Conservation (phyloP, 2,113 vertebrate species). For the Haemorhous mexicanus region DNA sequence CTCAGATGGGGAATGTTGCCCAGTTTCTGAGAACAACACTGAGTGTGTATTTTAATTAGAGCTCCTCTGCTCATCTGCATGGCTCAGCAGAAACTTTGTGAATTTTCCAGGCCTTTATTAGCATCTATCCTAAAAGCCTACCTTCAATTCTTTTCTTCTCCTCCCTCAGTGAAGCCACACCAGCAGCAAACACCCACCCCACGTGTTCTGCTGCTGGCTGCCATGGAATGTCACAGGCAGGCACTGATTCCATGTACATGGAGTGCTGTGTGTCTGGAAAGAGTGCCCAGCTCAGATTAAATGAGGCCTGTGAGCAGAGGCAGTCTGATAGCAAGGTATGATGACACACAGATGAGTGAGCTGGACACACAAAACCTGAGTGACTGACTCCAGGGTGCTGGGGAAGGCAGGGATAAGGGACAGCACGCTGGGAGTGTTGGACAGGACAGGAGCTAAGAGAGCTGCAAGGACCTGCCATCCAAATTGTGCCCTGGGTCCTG, state of each 20-base stretch:
- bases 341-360: neutral
- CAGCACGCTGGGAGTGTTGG: fast-evolving
- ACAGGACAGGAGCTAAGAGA: neutral
- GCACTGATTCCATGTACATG: neutral
- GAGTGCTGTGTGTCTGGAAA: neutral
- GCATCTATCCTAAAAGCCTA: neutral
- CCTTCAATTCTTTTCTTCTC: neutral
- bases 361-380: neutral
- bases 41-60: conserved; percentile 30
- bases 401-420: neutral
- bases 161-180: neutral
- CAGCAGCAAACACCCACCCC: neutral
- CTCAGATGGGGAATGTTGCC: neutral
- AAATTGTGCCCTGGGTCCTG: neutral
- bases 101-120: neutral
- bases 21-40: conserved; percentile 11
- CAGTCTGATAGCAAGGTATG: neutral
- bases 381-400: neutral
- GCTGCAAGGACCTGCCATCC: neutral
- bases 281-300: neutral
- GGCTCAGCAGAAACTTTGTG: neutral
- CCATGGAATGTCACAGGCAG: neutral
- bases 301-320: neutral
- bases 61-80: conserved; percentile 11
- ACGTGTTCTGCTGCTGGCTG: neutral